Conservation (phyloP, 2,113 vertebrate species). For the Craseonycteris thonglongyai region DNA sequence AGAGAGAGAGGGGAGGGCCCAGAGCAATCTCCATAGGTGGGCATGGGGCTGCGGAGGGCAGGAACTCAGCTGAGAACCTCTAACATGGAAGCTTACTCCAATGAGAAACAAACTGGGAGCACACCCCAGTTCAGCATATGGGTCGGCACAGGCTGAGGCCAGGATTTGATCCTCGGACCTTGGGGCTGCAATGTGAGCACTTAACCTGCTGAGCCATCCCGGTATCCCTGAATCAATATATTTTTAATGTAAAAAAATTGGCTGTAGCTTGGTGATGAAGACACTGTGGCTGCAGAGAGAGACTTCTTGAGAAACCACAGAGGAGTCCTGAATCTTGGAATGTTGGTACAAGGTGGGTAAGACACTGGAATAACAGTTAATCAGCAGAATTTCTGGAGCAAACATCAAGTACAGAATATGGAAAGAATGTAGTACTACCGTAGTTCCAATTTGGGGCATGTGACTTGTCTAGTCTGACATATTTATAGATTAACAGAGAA, state of each 20-base stretch:
- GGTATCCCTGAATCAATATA: not conserved
- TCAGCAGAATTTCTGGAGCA: not conserved
- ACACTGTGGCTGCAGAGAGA: not conserved
- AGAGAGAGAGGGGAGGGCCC: too few relatives aligned
- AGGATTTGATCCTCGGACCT: too few relatives aligned
- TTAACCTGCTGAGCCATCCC: too few relatives aligned
- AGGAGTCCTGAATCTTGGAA: not conserved
- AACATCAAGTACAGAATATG: not conserved
- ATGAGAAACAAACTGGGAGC: too few relatives aligned
- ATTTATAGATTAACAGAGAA: not conserved
- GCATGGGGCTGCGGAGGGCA: too few relatives aligned
- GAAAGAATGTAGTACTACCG: not conserved
- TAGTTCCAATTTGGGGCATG: not conserved
- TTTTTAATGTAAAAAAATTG: conserved; percentile 23
- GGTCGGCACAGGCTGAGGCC: too few relatives aligned
- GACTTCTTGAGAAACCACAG: not conserved
- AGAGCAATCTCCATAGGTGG: too few relatives aligned
- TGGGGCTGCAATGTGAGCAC: too few relatives aligned
- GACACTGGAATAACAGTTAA: not conserved
- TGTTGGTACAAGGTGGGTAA: not conserved
- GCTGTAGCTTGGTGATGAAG: conserved; percentile 2
- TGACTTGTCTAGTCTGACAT: not conserved
- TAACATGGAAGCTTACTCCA: too few relatives aligned
- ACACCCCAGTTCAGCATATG: too few relatives aligned
- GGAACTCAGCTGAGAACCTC: too few relatives aligned